Percentiles rank a stretch among this genome's conserved stretches.
Evolutionary conservation across 2,888 invertebrate species (phyloP).

Genomic region (Myopa tessellatipennis): DNA sequence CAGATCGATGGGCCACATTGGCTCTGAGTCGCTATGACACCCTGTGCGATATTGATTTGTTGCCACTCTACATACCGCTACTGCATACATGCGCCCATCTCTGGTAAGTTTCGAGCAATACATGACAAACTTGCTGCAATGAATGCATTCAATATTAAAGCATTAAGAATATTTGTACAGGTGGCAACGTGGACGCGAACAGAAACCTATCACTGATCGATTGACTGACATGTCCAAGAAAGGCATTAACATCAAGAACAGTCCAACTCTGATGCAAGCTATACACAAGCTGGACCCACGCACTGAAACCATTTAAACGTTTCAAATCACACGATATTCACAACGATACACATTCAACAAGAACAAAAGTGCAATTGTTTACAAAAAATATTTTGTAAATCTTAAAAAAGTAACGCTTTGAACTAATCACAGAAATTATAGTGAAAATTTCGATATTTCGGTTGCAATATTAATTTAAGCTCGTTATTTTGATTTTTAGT

Average conservation of each 20-base stretch:
- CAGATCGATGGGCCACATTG: constrained; percentile 77
- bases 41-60: constrained; percentile 77
- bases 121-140: background rate
- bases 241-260: constrained; percentile 75
- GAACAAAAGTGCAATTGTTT: constrained; percentile 36
- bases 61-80: constrained; percentile 77
- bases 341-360: background rate
- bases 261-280: constrained; percentile 74
- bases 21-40: constrained; percentile 79
- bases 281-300: constrained; percentile 72
- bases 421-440: background rate
- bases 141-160: background rate
- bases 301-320: constrained; percentile 63
- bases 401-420: background rate
- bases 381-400: constrained; percentile 20
- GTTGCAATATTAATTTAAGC: background rate
- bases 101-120: constrained; percentile 68
- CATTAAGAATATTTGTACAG: constrained; percentile 63
- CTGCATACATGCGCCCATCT: constrained; percentile 76
- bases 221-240: constrained; percentile 73
- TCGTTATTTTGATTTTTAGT: background rate
- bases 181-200: constrained; percentile 75
- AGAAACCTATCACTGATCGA: constrained; percentile 73
- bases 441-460: background rate
- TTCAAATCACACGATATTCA: background rate